These are phyloP conservation scores for Drosophila repleta DNA, from an alignment of 1,140 invertebrate genomes.

Conservation along the genomic window DNA sequence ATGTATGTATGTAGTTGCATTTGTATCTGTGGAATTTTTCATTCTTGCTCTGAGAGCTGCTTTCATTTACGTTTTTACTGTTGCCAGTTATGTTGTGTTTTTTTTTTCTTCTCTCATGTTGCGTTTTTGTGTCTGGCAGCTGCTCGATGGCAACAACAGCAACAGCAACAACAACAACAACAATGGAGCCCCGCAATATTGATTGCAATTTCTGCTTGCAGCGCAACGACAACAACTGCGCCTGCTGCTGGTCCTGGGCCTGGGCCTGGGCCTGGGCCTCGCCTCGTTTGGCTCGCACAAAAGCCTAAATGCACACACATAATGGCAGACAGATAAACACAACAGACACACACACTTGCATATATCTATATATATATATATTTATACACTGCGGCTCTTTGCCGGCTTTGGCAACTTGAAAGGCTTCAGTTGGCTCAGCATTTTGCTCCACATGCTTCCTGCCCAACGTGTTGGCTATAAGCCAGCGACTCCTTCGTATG, in stretches of 20 bases:
- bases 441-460: constrained; percentile 20
- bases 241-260: constrained; percentile 42
- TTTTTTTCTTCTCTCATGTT: constrained; percentile 37
- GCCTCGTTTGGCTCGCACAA: constrained; percentile 61
- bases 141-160: constrained; percentile 54
- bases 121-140: constrained; percentile 79
- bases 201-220: constrained; percentile 77
- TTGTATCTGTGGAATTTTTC: constrained; percentile 36
- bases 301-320: constrained; percentile 74
- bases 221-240: constrained; percentile 25
- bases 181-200: constrained; percentile 60
- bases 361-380: not conserved
- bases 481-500: constrained; percentile 10
- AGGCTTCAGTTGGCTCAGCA: constrained; percentile 30
- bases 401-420: constrained; percentile 26
- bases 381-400: constrained; percentile 27
- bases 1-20: not conserved
- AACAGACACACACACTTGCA: constrained; percentile 51
- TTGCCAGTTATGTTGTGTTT: constrained; percentile 57
- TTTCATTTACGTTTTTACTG: constrained; percentile 79
- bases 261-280: constrained; percentile 36
- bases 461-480: constrained; percentile 15
- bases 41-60: constrained; percentile 44
- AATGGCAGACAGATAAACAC: constrained; percentile 47
- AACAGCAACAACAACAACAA: constrained; percentile 42